phyloP scores from a whole-genome alignment of 2,888 invertebrate genomes.

The Frankliniella fusca region DNA sequence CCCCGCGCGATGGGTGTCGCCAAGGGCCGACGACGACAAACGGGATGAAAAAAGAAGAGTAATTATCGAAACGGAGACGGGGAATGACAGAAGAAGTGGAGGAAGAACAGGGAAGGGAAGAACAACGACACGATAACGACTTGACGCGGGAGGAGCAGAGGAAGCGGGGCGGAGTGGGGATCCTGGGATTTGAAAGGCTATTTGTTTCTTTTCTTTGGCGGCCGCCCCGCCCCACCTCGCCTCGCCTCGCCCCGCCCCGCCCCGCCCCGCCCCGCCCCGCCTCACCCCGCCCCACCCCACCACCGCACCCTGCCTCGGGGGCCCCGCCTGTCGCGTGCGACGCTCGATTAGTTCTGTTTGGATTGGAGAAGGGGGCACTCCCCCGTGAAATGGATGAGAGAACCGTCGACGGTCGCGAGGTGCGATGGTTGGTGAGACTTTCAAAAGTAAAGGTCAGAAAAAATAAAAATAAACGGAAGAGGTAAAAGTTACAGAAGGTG shows the following conservation, averaged over 20 bases:
- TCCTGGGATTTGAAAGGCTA: neutral
- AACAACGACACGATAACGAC: conserved; percentile 1
- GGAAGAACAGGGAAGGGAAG: neutral
- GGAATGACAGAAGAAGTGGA: neutral
- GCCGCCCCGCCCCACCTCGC: neutral
- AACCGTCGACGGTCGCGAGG: neutral
- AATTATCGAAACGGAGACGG: conserved; percentile 18
- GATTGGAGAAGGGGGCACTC: neutral
- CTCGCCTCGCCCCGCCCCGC: neutral
- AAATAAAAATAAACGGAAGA: neutral
- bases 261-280: too few species aligned
- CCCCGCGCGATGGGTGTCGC: too few species aligned
- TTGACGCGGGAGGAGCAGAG: neutral
- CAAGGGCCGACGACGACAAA: neutral
- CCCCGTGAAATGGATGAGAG: too few species aligned
- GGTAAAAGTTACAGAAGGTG: too few species aligned
- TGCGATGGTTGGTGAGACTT: neutral
- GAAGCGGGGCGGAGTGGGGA: neutral
- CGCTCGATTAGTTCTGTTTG: neutral
- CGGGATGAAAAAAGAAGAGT: neutral
- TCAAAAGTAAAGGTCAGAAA: neutral
- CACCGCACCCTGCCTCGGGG: neutral
- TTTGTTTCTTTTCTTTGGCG: conserved; percentile 5
- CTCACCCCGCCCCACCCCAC: too few species aligned
- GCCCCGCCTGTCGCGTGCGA: neutral